Conservation (phyloP, 2,113 vertebrate species). For the Micronisus gabar region DNA sequence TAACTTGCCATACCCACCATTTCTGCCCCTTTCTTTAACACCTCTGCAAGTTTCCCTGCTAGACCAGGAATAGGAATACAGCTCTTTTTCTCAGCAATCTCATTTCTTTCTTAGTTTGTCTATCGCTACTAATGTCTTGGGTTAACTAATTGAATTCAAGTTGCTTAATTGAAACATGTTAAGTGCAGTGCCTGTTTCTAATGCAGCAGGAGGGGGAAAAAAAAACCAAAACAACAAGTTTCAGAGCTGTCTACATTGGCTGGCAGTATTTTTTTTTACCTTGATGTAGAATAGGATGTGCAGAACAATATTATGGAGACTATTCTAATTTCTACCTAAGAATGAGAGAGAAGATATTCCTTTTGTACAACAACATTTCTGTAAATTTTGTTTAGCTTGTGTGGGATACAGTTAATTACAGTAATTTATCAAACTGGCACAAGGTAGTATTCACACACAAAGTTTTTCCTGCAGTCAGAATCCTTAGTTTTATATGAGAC, state of each 20-base stretch:
- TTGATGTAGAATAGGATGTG: not conserved
- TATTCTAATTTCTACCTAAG: slow-evolving; percentile 44
- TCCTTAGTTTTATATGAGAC: slow-evolving; percentile 71
- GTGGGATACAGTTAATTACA: slow-evolving; percentile 82
- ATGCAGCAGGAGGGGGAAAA: not conserved
- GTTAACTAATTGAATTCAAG: slow-evolving; percentile 68
- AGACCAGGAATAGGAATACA: not conserved
- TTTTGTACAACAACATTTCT: slow-evolving; percentile 67
- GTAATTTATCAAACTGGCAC: slow-evolving; percentile 83
- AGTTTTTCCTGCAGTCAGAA: slow-evolving; percentile 73
- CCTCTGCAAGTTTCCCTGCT: not conserved
- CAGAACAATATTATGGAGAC: slow-evolving; percentile 15
- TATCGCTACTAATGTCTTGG: not conserved
- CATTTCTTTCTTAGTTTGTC: slow-evolving; percentile 17
- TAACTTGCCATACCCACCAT: not conserved
- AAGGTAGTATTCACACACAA: slow-evolving; percentile 74
- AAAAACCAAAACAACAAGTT: not conserved
- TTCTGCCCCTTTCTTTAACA: not conserved
- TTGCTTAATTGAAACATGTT: slow-evolving; percentile 66
- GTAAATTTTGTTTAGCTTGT: slow-evolving; percentile 79
- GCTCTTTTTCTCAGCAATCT: not conserved
- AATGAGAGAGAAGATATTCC: slow-evolving; percentile 35
- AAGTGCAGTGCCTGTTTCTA: not conserved
- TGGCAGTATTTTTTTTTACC: not conserved
- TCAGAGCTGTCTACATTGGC: not conserved